Percentiles rank a stretch among this genome's conserved stretches.
phyloP scores from a whole-genome alignment of 2,113 vertebrate genomes.

The Machaerirhynchus nigripectus region DNA sequence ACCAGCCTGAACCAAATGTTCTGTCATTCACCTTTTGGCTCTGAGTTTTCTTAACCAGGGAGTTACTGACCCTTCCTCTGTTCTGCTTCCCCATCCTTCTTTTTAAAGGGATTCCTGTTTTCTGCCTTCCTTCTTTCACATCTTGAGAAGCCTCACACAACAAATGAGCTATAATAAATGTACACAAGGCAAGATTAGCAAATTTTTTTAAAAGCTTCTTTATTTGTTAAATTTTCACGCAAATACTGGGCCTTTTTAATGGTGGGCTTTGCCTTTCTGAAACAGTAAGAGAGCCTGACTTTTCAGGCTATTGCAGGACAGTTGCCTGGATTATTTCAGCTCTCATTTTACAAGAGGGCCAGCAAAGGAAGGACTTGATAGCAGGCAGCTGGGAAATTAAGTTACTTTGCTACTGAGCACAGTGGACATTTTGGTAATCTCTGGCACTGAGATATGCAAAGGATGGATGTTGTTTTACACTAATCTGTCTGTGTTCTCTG shows the following conservation, averaged over 20 bases:
- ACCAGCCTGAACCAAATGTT: not conserved
- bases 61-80: accelerated
- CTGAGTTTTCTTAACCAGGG: not conserved
- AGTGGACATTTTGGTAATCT: not conserved
- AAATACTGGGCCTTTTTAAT: not conserved
- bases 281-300: not conserved
- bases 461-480: not conserved
- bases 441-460: not conserved
- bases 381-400: not conserved
- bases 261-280: not conserved
- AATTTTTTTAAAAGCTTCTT: not conserved
- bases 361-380: not conserved
- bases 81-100: not conserved
- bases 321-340: not conserved
- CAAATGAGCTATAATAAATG: not conserved
- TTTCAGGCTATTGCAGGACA: not conserved
- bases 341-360: not conserved
- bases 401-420: not conserved
- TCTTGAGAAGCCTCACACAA: not conserved
- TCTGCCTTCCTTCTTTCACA: not conserved
- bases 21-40: not conserved
- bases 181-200: not conserved
- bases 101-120: not conserved
- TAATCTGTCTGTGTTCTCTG: not conserved
- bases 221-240: not conserved